phyloP scores from a whole-genome alignment of 1,140 invertebrate species.

The Forficula auricularia region DNA sequence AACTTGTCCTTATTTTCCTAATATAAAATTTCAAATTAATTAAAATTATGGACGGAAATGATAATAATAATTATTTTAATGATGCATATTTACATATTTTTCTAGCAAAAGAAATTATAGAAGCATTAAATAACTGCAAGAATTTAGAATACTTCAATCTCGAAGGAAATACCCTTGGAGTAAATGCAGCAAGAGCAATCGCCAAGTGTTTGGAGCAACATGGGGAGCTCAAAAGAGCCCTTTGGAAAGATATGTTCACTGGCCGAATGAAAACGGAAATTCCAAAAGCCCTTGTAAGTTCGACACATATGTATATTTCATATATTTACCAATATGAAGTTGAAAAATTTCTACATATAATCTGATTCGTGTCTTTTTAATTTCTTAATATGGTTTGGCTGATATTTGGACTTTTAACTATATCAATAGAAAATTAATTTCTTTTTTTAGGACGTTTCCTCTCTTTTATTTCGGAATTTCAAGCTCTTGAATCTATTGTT shows the following conservation, averaged over 20 bases:
- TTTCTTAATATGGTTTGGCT: not conserved
- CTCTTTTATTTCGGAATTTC: too few relatives aligned
- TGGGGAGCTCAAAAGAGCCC: constrained; percentile 55
- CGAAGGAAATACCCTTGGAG: constrained; percentile 85
- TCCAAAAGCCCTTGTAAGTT: constrained; percentile 61
- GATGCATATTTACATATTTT: constrained; percentile 10
- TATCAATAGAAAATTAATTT: too few relatives aligned
- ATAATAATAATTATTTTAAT: constrained; percentile 7
- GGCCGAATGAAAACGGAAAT: constrained; percentile 88
- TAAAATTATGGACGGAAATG: not conserved
- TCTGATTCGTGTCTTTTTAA: not conserved
- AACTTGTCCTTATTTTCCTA: constrained; percentile 10
- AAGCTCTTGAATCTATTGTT: too few relatives aligned
- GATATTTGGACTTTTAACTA: too few relatives aligned
- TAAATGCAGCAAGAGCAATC: constrained; percentile 69
- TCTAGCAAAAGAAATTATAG: constrained; percentile 40
- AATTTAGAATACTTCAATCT: constrained; percentile 56
- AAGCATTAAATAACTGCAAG: constrained; percentile 41
- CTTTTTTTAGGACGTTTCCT: too few relatives aligned
- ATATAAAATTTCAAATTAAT: constrained; percentile 3
- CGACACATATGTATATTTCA: too few relatives aligned
- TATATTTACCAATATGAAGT: not conserved
- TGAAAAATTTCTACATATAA: not conserved
- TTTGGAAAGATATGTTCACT: constrained; percentile 96
- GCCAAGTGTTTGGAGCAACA: constrained; percentile 60